These are phyloP conservation scores for Stegana nigrithorax DNA, from an alignment of 2,888 invertebrate genomes.

Conservation along the genomic window DNA sequence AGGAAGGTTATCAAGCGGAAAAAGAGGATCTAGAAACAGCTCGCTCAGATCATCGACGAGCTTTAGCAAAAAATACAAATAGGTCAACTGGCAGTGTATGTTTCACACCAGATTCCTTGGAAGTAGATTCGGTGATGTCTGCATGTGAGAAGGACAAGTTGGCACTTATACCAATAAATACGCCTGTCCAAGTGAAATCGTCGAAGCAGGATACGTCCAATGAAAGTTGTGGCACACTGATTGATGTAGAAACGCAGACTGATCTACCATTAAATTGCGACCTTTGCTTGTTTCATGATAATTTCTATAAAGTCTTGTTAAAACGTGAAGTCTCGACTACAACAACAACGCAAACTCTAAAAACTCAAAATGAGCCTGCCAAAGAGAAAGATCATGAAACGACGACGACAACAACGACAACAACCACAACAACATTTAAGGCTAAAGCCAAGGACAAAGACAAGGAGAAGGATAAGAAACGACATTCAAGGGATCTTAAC, in stretches of 20 bases:
- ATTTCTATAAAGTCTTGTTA: constrained; percentile 66
- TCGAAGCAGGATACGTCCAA: constrained; percentile 12
- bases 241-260: constrained; percentile 66
- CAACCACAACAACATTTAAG: constrained; percentile 63
- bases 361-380: constrained; percentile 53
- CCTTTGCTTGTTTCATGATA: constrained; percentile 66
- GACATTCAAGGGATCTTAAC: constrained; percentile 45
- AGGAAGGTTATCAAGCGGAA: constrained; percentile 54
- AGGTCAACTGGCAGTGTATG: constrained; percentile 38
- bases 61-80: constrained; percentile 20
- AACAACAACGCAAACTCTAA: constrained; percentile 67
- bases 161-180: constrained; percentile 52
- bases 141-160: constrained; percentile 37
- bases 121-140: constrained; percentile 16
- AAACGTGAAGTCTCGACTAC: constrained; percentile 68
- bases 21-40: constrained; percentile 38
- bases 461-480: constrained; percentile 44
- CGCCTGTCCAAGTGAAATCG: constrained; percentile 14
- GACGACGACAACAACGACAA: constrained; percentile 66
- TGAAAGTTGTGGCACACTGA: constrained; percentile 27
- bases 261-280: constrained; percentile 66
- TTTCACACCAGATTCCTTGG: constrained; percentile 51
- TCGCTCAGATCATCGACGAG: constrained; percentile 25
- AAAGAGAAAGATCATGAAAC: constrained; percentile 59
- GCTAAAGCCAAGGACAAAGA: constrained; percentile 59